Evolutionary conservation across 2,888 invertebrate genomes (phyloP).

Genomic region (Phyllotreta cruciferae): DNA sequence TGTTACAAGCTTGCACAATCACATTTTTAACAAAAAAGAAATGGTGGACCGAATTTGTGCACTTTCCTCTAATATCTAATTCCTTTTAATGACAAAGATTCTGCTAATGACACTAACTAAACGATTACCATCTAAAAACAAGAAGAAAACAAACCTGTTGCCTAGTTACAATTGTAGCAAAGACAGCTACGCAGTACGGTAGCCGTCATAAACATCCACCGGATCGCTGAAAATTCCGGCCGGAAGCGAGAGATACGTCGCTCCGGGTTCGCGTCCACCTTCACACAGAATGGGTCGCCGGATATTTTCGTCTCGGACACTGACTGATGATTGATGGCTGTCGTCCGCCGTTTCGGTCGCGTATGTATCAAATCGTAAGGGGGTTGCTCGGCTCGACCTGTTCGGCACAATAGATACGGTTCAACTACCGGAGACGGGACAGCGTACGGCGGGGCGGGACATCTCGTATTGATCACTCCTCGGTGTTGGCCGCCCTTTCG

Average conservation of each 20-base stretch:
- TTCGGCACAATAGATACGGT: constrained; percentile 41
- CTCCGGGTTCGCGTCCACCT: constrained; percentile 11
- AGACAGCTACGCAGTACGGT: constrained; percentile 11
- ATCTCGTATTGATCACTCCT: constrained; percentile 47
- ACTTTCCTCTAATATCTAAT: too few relatives aligned
- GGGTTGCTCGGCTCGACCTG: constrained; percentile 21
- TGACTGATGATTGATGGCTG: not conserved
- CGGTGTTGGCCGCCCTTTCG: constrained; percentile 37
- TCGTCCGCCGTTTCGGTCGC: not conserved
- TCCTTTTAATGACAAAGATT: too few relatives aligned
- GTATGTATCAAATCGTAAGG: constrained; percentile 22
- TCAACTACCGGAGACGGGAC: constrained; percentile 41
- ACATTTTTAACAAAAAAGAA: too few relatives aligned
- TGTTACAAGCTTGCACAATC: too few relatives aligned
- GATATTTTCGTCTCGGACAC: too few relatives aligned
- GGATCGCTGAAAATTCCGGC: constrained; percentile 13
- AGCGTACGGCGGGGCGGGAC: constrained; percentile 43
- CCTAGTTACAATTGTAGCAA: constrained; percentile 8
- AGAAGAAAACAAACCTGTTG: constrained; percentile 15
- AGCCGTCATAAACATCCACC: not conserved
- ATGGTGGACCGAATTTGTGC: too few relatives aligned
- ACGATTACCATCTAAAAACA: not conserved
- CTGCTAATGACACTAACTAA: too few relatives aligned
- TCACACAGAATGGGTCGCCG: constrained; percentile 26
- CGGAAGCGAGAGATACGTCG: constrained; percentile 19